Evolutionary conservation across 2,113 vertebrate species (phyloP).

Genomic region (Zingel zingel): DNA sequence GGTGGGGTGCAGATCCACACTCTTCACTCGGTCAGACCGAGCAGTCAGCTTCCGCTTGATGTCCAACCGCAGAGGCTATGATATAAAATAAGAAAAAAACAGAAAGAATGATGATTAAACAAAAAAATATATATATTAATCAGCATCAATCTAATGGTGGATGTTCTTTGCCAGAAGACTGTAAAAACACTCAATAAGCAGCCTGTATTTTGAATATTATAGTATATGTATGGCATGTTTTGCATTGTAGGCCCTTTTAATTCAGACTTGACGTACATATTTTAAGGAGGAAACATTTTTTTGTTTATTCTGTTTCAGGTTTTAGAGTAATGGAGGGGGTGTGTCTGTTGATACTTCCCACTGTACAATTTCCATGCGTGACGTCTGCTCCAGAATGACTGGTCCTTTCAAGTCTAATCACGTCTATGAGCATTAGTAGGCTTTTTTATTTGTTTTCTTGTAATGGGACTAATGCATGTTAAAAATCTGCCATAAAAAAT

Average conservation of each 20-base stretch:
- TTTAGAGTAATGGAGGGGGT: constrained; percentile 34
- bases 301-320: background rate
- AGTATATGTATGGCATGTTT: background rate
- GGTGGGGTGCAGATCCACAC: constrained; percentile 93
- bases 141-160: background rate
- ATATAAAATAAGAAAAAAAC: background rate
- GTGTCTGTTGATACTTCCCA: constrained; percentile 57
- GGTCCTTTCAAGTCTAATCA: constrained; percentile 16
- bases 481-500: background rate
- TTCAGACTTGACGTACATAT: background rate
- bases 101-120: background rate
- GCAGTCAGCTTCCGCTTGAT: constrained; percentile 96
- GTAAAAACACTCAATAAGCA: background rate
- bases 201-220: background rate
- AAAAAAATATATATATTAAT: background rate
- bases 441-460: background rate
- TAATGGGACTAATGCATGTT: background rate
- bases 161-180: background rate
- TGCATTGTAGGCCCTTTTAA: background rate
- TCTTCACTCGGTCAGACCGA: constrained; percentile 96
- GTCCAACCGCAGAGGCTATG: constrained; percentile 94
- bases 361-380: constrained; percentile 62
- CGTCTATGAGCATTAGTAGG: background rate
- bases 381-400: constrained; percentile 31
- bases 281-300: background rate